A percentile compares a stretch with the other conserved stretches of the same genome.
phyloP scores from a whole-genome alignment of 1,140 invertebrate genomes.

The Pogonognathellus flavescens region DNA sequence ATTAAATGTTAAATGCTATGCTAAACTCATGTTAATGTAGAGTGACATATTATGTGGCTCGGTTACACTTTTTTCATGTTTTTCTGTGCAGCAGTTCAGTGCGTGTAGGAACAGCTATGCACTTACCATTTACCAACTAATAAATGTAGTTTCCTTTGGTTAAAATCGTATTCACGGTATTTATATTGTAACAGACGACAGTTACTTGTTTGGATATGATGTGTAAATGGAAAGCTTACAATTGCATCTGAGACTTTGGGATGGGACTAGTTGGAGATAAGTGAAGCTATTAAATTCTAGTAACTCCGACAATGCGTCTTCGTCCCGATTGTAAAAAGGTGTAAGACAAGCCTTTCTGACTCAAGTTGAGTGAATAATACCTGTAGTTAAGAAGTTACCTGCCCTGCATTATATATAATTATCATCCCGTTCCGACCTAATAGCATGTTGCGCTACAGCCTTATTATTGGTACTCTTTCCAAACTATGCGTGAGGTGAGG shows the following conservation, averaged over 20 bases:
- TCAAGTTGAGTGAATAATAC: conserved; percentile 48
- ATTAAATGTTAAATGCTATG: conserved; percentile 42
- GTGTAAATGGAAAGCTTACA: not conserved
- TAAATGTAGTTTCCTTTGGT: too few relatives aligned
- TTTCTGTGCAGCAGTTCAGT: not conserved
- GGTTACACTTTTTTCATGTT: conserved; percentile 46
- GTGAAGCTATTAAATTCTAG: conserved; percentile 39
- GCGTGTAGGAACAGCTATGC: not conserved
- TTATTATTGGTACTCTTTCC: not conserved
- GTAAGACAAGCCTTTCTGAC: conserved; percentile 38
- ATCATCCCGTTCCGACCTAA: conserved; percentile 43
- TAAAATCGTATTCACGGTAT: too few relatives aligned
- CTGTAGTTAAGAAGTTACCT: conserved; percentile 38
- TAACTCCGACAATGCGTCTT: conserved; percentile 37
- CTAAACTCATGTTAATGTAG: conserved; percentile 27
- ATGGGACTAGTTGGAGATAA: not conserved
- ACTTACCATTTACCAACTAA: too few relatives aligned
- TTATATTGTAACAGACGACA: too few relatives aligned
- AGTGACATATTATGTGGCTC: conserved; percentile 48
- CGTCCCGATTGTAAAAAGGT: conserved; percentile 40
- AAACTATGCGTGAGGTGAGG: not conserved
- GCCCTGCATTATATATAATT: conserved; percentile 37
- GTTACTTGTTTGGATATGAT: not conserved
- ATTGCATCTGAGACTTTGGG: not conserved
- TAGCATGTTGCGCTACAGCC: conserved; percentile 22